phyloP scores from a whole-genome alignment of 2,113 vertebrate species.

The Callorhinus ursinus region DNA sequence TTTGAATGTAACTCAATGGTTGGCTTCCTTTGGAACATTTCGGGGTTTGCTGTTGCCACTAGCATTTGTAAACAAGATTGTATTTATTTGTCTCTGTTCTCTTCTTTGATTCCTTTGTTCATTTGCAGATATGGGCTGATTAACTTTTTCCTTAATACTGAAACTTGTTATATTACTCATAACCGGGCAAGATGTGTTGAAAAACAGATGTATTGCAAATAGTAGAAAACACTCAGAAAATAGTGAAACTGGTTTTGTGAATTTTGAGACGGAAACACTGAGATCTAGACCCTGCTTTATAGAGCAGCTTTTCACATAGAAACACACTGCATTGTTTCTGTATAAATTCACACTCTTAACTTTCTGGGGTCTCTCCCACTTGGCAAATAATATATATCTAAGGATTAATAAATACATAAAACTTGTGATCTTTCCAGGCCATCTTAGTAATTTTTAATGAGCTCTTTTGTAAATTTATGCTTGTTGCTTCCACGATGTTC shows the following conservation, averaged over 20 bases:
- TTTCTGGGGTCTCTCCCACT: not conserved
- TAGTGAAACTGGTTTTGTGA: not conserved
- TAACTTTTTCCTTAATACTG: not conserved
- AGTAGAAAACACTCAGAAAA: not conserved
- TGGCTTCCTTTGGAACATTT: not conserved
- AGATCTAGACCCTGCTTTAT: not conserved
- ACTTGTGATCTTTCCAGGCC: not conserved
- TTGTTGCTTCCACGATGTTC: not conserved
- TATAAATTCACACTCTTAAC: not conserved
- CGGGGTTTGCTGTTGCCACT: not conserved
- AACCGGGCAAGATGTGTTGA: not conserved
- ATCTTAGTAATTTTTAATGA: not conserved
- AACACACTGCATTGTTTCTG: not conserved
- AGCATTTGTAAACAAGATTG: conserved; percentile 1
- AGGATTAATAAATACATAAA: conserved; percentile 23
- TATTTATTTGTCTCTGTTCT: not conserved
- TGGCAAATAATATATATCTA: not conserved
- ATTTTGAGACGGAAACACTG: not conserved
- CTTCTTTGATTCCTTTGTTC: conserved; percentile 16
- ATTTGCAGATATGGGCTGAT: not conserved
- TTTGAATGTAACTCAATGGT: conserved; percentile 47
- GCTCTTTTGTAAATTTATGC: conserved; percentile 6
- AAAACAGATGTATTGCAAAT: not conserved
- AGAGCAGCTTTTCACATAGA: not conserved
- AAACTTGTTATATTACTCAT: not conserved